Conservation (phyloP, 2,113 vertebrate species). For the Hippoglossus stenolepis region DNA sequence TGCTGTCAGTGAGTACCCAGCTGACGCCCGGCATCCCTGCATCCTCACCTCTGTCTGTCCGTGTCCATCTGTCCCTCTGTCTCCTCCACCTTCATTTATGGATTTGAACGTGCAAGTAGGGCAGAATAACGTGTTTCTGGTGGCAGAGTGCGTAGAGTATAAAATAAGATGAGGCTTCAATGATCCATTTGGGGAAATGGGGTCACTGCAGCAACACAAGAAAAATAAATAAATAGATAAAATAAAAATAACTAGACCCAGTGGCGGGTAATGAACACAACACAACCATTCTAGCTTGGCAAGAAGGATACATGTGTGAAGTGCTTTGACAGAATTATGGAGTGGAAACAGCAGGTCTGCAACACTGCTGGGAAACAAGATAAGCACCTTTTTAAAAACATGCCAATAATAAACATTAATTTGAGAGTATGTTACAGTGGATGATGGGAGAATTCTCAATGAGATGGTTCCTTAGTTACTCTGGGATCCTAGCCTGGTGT, state of each 20-base stretch:
- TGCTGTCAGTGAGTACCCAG: constrained; percentile 38
- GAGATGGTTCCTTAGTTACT: too few species aligned
- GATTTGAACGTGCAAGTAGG: constrained; percentile 18
- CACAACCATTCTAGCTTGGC: not conserved
- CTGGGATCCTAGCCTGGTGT: too few species aligned
- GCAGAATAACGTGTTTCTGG: constrained; percentile 8
- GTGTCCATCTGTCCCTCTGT: constrained; percentile 24
- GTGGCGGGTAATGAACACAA: not conserved
- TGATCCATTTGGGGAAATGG: constrained; percentile 24
- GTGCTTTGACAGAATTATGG: not conserved
- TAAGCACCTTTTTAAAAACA: too few species aligned
- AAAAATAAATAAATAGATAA: not conserved
- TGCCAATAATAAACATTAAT: not conserved
- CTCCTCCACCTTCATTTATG: constrained; percentile 23
- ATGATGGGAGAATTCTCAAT: not conserved
- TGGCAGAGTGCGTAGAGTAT: not conserved
- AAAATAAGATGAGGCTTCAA: constrained; percentile 24
- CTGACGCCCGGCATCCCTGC: constrained; percentile 31
- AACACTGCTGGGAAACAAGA: not conserved
- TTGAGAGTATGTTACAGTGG: not conserved
- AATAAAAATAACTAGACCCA: constrained; percentile 6
- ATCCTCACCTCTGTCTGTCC: constrained; percentile 27
- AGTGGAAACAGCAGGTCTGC: not conserved
- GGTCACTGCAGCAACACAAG: not conserved
- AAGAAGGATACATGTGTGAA: not conserved